phyloP scores from a whole-genome alignment of 2,797 vertebrate species.

The Podarcis siculus region DNA sequence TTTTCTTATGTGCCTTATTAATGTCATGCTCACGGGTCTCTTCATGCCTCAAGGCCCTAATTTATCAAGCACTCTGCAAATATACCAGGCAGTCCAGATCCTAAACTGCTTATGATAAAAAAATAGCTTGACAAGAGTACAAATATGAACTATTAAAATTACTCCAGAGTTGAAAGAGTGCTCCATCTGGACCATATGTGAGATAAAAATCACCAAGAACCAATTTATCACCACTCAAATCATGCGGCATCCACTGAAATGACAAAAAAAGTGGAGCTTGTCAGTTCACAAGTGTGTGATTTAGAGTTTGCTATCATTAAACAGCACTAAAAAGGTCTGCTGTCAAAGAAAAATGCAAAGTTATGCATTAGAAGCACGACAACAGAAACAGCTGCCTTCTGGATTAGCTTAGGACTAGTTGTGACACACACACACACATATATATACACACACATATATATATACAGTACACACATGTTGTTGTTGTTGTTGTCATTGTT shows the following conservation, averaged over 20 bases:
- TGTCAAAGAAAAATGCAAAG: slow-evolving; percentile 41
- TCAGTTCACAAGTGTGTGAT: slow-evolving; percentile 40
- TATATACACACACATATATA: too few relatives aligned
- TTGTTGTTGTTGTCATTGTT: too few relatives aligned
- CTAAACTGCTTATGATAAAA: slow-evolving; percentile 25
- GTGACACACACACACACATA: neutral
- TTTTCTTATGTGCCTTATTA: neutral
- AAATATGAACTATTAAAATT: slow-evolving; percentile 27
- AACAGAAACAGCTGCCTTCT: neutral
- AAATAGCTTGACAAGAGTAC: neutral
- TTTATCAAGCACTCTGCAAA: neutral
- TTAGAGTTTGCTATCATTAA: slow-evolving; percentile 37
- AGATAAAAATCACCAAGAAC: slow-evolving; percentile 30
- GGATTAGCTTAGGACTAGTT: neutral
- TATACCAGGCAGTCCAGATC: neutral
- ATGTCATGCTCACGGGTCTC: neutral
- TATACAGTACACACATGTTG: too few relatives aligned
- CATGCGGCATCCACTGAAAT: slow-evolving; percentile 18
- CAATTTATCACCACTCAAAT: slow-evolving; percentile 35
- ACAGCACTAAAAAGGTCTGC: slow-evolving; percentile 19
- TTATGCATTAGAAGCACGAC: slow-evolving; percentile 20
- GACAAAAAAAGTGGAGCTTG: slow-evolving; percentile 33
- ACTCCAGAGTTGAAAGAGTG: neutral
- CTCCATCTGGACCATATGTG: slow-evolving; percentile 27
- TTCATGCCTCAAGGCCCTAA: neutral